Base-by-base conservation (phyloP, 2,888 invertebrate genomes). In the Eupithecia pulchellata region DNA sequence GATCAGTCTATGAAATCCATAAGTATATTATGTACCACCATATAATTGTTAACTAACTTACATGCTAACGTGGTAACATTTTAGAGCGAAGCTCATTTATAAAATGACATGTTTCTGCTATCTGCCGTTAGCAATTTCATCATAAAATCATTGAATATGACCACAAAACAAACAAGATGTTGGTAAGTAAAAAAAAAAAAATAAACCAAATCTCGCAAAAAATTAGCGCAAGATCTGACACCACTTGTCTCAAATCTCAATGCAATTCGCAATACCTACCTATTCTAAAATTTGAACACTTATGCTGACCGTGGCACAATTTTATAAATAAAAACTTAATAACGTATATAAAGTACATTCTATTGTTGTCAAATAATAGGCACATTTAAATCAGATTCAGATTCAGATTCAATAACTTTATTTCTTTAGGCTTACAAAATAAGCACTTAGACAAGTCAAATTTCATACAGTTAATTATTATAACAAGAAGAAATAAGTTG, bases 301-400 rank as follows among this genome's bases (percentile, higher is more conserved):
- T 39, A 57, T n/a, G 13, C 71, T 65, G 71, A 69, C 64, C 69
- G 30, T 67, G 71, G 36, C 39, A 67, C 62, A 30, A 20, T 61
- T 71, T 68, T 64, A 20, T 60, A 36, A 57, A 20, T 65, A 36
- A 11, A 25, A 1, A 52, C 11, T 20, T 6, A 47, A 11, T n/a
- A n/a, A n/a, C n/a, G 3, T 47, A 47, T 4, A n/a, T n/a, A n/a
- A 47, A 20, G 47, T 52, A 20, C 20, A 52, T 52, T 25, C 52
- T 52, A 52, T 52, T 52, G 25, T 52, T 52, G 11, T 52, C 52
- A 52, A 52, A 25, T 13, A 13, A 11, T 25, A 52, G 11, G 3
- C 8, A 52, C 11, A 14, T 39, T 0, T 52, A 52, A 9, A n/a
- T n/a, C n/a, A n/a, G n/a, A n/a, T n/a, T n/a, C n/a, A n/a, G n/a